Evolutionary conservation across 2,113 vertebrate genomes (phyloP), one percentile per base, ranked within the genome.

Genomic region (Tetraodon nigroviridis): DNA sequence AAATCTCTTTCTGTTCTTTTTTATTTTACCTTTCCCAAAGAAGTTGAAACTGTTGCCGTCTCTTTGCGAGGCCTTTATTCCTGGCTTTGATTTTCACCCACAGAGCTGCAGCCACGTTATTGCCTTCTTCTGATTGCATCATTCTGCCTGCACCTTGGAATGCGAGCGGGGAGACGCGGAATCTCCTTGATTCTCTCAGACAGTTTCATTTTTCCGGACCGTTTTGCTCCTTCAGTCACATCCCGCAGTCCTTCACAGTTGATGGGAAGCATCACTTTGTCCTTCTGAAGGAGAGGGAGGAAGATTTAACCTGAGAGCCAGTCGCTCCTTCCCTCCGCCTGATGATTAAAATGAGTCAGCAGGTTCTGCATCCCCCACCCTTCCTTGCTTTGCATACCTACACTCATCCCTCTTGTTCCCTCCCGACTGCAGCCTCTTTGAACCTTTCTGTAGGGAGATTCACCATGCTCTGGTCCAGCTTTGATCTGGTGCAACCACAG

Each of bases 271-370:
- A 49, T 69, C 46, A 60, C 52, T 75, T 64, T 81, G 80, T 76
- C 81, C 79, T 87, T 88, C 66, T 82, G 76, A 80, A 82, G 79
- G 70, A 57, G 75, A 76, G 41, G 14, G 53, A 57, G 50, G 11
- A 56, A 82, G 80, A 55, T 59, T 50, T 70, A 67, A 58, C 64
- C 51, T 4, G 50, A 69, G 73, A 59, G 53, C 72, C 72, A 46
- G 65, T 55, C 48, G 69, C 78, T 71, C 67, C 51, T 74, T 13
- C 48, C 61, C 72, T 62, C 56, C 52, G 61, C 71, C 63, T 56
- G 48, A 79, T 79, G 73, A 80, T 81, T 77, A 61, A 74, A 80
- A 67, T 90, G 88, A 90, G 79, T 90, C 90, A 90, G 88, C 89
- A 89, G 58, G 62, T 84, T 83, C 46, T 60, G 22, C 21, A 10